Base-by-base conservation (phyloP, 2,888 invertebrate genomes). In the Drosophila dives region DNA sequence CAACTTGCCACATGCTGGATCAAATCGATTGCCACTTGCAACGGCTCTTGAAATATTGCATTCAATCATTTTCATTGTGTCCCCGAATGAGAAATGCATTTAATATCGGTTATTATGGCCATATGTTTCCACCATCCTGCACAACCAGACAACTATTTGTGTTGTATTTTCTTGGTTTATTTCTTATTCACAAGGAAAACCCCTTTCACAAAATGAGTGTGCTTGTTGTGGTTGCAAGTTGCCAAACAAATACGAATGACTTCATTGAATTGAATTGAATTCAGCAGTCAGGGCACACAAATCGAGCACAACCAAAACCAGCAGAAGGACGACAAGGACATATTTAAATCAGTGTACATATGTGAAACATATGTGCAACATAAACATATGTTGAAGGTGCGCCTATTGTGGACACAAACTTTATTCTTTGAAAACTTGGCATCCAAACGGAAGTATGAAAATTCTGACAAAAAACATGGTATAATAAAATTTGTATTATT, bases 231-330 rank as follows among this genome's bases (percentile, higher is more conserved):
- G 59, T 58, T 68, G 74, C 80, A 76, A 75, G 75, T 80, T 81
- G 79, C 58, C 84, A 77, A 89, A 89, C 86, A 89, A 89, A 86
- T 86, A 89, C 79, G 86, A 89, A 81, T 86, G 89, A 85, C 77
- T 86, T 89, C 74, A 89, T 86, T 89, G 82, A 84, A 86, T 86
- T 89, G 79, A 84, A 86, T 81, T 86, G 84, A 83, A 64, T 83
- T 81, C 72, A 72, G 69, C 60, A 74, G 73, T 73, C 68, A 53
- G 63, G 82, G 77, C 71, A 71, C 70, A 32, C 64, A 56, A 32
- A 26, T 40, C 32, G 49, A 63, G 66, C 8, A 58, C 76, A 63
- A 68, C 68, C 54, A 68, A 65, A 62, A 29, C 49, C 54, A 63
- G 48, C 23, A 63, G 49, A 10, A 60, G 45, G 53, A 58, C 32